Base-by-base conservation (phyloP, 2,113 vertebrate genomes). In the Setophaga petechia region DNA sequence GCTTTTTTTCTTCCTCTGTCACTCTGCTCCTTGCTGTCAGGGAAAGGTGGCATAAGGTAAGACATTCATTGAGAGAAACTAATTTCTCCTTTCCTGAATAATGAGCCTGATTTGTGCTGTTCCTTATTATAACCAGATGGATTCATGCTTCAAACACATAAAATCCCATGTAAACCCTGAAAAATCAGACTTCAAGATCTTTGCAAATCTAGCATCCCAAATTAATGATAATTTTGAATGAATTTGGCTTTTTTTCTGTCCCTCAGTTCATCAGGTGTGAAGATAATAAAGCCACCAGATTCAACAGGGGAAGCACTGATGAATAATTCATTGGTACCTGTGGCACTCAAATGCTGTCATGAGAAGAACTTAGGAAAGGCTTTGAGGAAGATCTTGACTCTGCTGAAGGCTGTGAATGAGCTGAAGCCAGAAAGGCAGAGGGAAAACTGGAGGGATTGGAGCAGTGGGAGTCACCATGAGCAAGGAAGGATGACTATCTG, bases 171-270 rank as follows among this genome's bases (percentile, higher is more conserved):
- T 88, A 96, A 92, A 89, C 44, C 46, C 76, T 68, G 83, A 89
- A 78, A 96, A 95, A 90, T 44, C 57, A 91, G 69, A 47, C 39
- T 74, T 83, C 47, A 87, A 87, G 74, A 73, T 79, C 54, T 87
- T 87, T 76, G 22, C 54, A 91, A 95, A 85, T 68, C 46, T 80
- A 76, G 10, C 82, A 69, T 90, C 25, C 23, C 71, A 91, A 90
- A 88, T 91, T 76, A 89, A 94, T 93, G 66, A 62, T 41, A 73
- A 84, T 94, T 95, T 76, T 54, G 62, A 81, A 90, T 63, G 24
- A 90, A 49, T 95, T 71, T 77, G 59, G 43, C 67, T 92, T 90
- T 88, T 68, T 86, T 93, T 84, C 67, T 80, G 47, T 90, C 63
- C 68, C 80, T 84, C 37, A 43, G 46, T 80, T 95, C 79, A 89